Conservation (phyloP, 2,797 vertebrate species). For the Somateria mollissima region DNA sequence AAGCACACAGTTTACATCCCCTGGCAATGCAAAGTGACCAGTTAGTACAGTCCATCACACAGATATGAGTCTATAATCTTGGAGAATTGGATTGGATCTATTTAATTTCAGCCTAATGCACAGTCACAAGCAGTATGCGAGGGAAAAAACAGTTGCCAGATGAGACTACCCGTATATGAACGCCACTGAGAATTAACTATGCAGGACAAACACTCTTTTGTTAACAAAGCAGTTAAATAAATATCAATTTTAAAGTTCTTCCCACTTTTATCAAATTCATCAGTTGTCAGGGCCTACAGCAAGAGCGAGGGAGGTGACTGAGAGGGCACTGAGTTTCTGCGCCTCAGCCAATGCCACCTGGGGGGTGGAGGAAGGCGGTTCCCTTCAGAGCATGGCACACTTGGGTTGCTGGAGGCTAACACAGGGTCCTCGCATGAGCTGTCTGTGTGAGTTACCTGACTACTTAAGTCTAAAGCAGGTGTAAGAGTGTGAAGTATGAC, state of each 20-base stretch:
- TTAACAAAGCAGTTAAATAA: constrained; percentile 1
- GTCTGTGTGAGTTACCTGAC: background rate
- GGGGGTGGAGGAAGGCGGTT: background rate
- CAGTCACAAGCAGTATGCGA: background rate
- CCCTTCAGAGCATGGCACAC: background rate
- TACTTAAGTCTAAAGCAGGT: background rate
- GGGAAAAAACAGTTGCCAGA: background rate
- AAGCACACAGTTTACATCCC: background rate
- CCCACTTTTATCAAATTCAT: background rate
- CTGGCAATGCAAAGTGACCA: background rate
- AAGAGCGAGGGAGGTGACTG: background rate
- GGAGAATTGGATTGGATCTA: background rate
- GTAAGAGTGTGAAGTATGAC: background rate
- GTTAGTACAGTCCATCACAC: background rate
- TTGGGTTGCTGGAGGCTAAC: background rate
- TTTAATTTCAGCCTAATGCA: constrained; percentile 40
- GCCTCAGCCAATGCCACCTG: background rate
- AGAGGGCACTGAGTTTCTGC: background rate
- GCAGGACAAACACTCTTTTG: background rate
- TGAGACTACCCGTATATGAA: background rate
- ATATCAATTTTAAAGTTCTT: background rate
- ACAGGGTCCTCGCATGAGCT: background rate
- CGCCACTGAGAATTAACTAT: background rate
- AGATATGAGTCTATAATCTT: background rate
- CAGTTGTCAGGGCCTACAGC: background rate